Evolutionary conservation across 2,797 vertebrate species (phyloP).

Genomic region (Cynodonichthys magdalenae): DNA sequence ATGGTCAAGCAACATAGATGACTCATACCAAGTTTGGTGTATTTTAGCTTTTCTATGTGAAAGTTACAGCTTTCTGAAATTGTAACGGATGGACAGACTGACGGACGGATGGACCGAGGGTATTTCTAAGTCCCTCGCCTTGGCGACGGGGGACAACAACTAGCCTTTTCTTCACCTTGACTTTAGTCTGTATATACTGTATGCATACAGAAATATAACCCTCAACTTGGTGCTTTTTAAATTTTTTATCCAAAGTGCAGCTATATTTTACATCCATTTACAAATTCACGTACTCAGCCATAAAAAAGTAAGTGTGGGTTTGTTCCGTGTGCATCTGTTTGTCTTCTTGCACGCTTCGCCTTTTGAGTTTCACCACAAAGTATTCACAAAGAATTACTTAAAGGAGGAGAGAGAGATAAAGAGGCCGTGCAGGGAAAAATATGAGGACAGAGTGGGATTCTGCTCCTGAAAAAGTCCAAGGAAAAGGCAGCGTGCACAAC

Average conservation of each 20-base stretch:
- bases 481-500: constrained; percentile 37
- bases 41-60: no score
- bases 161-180: neutral
- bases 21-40: no score
- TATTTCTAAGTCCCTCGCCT: no score
- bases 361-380: constrained; percentile 31
- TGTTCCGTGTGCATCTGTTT: neutral
- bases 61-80: no score
- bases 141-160: no score
- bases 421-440: constrained; percentile 19
- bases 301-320: constrained; percentile 2
- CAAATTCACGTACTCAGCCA: constrained; percentile 10
- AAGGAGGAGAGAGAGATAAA: constrained; percentile 26
- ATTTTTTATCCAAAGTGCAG: constrained; percentile 17
- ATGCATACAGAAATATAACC: neutral
- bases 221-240: neutral
- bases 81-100: no score
- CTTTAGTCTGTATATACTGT: neutral
- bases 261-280: constrained; percentile 30
- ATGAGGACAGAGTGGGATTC: constrained; percentile 31
- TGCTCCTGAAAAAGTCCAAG: constrained; percentile 26
- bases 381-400: constrained; percentile 35
- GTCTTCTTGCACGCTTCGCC: constrained; percentile 26
- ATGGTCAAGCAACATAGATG: no score
- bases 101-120: no score